These are phyloP conservation scores for Opisthograptis luteolata DNA, from an alignment of 2,888 invertebrate species.

Conservation along the genomic window DNA sequence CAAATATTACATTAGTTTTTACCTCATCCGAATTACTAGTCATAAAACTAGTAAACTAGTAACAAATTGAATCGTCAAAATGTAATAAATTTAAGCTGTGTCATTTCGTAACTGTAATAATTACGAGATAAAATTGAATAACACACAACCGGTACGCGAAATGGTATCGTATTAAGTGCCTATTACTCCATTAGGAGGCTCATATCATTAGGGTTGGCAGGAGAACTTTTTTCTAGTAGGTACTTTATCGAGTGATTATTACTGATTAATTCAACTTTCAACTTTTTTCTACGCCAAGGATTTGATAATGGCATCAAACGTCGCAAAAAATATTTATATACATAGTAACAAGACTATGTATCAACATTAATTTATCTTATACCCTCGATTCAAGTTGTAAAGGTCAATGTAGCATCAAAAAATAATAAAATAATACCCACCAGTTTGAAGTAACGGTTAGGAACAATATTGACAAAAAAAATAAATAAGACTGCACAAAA, in stretches of 20 bases:
- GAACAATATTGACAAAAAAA: no score
- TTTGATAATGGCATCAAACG: no score
- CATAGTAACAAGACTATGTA: no score
- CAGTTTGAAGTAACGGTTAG: no score
- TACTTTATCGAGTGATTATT: not conserved
- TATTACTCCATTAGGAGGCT: constrained; percentile 74
- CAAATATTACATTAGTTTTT: constrained; percentile 25
- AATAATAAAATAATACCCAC: no score
- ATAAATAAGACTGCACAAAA: no score
- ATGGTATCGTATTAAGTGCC: constrained; percentile 76
- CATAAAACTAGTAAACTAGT: constrained; percentile 34
- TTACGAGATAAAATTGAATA: constrained; percentile 66
- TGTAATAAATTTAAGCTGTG: constrained; percentile 41
- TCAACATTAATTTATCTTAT: no score
- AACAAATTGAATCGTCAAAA: constrained; percentile 40
- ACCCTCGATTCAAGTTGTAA: no score
- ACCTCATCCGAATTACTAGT: constrained; percentile 21
- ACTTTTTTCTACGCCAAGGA: no score
- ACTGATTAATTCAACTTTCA: no score
- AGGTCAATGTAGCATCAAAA: no score
- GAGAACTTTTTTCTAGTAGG: not conserved
- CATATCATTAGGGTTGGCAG: constrained; percentile 40
- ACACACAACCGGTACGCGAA: constrained; percentile 63
- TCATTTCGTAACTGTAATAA: constrained; percentile 50
- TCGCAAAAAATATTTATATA: no score